Evolutionary conservation across 2,113 vertebrate genomes (phyloP), one percentile per base, ranked within the genome.

Genomic region (Phaethon lepturus): DNA sequence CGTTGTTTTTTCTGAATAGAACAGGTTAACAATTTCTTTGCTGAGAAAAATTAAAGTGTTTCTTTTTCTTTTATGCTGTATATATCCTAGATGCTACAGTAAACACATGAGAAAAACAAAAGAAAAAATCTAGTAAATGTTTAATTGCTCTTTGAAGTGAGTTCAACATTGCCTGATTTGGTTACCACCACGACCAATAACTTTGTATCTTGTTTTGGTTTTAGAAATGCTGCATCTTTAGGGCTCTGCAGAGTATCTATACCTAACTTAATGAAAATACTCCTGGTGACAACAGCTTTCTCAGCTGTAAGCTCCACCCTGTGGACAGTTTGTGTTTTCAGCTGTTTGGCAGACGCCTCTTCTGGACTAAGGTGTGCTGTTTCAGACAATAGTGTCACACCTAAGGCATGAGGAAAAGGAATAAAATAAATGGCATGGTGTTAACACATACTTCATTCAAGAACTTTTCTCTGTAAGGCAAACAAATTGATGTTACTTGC

Each of bases 271-370:
- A 83, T 40, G 20, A 24, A 60, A 86, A 74, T 24, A n/a, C 4
- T 38, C 5, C 42, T 20, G 60, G 35, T 47, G 50, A 58, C 33
- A 56, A 50, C 74, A 64, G 52, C 35, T 52, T 71, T 93, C 90
- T 88, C 81, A 93, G 77, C 63, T 90, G 45, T 90, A 96, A 73
- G 81, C 95, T 96, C 95, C 97, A 96, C 74, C 96, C 97, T 95
- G 95, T 90, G 95, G 97, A 66, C 71, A 83, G 56, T 50, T 35
- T 49, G 56, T 92, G 76, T 83, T 87, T 90, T 83, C 73, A 95
- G 6, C 68, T 96, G 56, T 82, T 75, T 50, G 72, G 75, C 25
- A 69, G 20, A 25, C 16, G 10, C 4, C 38, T 53, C 17, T 50
- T 18, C 33, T 45, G 62, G 55, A 40, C 55, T 26, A 67, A 47